Base-by-base conservation (phyloP, 2,113 vertebrate genomes). In the Aptenodytes forsteri region DNA sequence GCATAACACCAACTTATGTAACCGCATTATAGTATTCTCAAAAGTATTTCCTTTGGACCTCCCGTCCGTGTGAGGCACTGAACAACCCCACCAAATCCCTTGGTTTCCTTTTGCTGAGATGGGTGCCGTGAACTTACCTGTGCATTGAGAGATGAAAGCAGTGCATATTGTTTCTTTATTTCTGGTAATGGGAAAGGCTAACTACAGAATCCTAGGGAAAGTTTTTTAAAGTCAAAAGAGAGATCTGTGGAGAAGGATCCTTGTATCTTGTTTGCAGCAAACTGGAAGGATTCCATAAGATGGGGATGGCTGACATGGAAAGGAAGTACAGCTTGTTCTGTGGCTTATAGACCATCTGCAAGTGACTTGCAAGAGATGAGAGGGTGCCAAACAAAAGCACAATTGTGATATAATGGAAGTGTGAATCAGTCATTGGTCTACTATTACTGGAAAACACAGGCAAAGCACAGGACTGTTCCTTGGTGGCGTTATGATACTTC, bases 331-430 rank as follows among this genome's bases (percentile, higher is more conserved):
- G 97, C 94, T 97, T 98, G 97, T 97, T 97, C 96, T 97, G 93
- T 98, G 95, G 91, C 96, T 98, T 96, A 97, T 98, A 97, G 96
- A 97, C 95, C 97, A 97, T 98, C 97, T 98, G 96, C 97, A 98
- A 97, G 90, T 97, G 91, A 98, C 92, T 98, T 98, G 78, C 87
- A 95, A 96, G 94, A 97, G 94, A 97, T 85, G 96, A 96, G 84
- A 79, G 72, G 97, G 94, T 97, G 93, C 97, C 97, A 98, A 96
- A 97, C 87, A 97, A 96, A 97, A 96, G 84, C 94, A 92, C 80
- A 92, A 49, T 93, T 97, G 96, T 98, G 96, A 97, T 98, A 96
- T 87, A 97, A 90, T 97, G 81, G 93, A 96, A 96, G 56, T 93
- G 96, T 97, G 97, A 98, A 96, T 97, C 95, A 98, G 66, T 66